phyloP scores from a whole-genome alignment of 2,797 vertebrate species.

The Chaunax sp. region DNA sequence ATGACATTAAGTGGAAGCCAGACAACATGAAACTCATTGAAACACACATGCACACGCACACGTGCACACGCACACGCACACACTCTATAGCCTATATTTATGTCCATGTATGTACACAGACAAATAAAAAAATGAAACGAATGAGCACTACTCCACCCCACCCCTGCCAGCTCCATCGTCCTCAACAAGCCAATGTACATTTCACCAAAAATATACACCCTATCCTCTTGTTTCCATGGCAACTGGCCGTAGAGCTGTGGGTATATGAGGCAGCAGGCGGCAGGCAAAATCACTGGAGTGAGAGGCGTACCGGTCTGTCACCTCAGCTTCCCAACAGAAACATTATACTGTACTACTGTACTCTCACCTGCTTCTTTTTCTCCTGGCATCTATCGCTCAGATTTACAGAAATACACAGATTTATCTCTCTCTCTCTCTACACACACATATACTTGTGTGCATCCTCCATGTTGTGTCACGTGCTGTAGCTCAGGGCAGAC shows the following conservation, averaged over 20 bases:
- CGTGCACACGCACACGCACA: slow-evolving; percentile 10
- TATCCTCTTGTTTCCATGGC: slow-evolving; percentile 84
- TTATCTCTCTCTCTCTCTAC: slow-evolving; percentile 1
- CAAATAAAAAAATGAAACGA: neutral
- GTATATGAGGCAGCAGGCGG: slow-evolving; percentile 71
- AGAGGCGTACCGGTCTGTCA: slow-evolving; percentile 76
- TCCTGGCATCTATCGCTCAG: slow-evolving; percentile 19
- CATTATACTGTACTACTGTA: slow-evolving; percentile 75
- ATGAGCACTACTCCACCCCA: neutral
- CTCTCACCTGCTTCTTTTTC: slow-evolving; percentile 32
- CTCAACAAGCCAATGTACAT: slow-evolving; percentile 63
- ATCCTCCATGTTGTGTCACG: slow-evolving; percentile 20
- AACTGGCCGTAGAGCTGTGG: slow-evolving; percentile 79
- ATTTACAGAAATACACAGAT: slow-evolving; percentile 23
- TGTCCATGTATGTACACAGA: neutral
- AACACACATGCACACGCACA: neutral
- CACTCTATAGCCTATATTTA: neutral
- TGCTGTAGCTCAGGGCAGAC: slow-evolving; percentile 22
- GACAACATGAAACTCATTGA: slow-evolving; percentile 27
- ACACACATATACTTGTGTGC: slow-evolving; percentile 1
- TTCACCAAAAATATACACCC: slow-evolving; percentile 74
- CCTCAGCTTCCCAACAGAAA: slow-evolving; percentile 71
- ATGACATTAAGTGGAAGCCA: slow-evolving; percentile 56
- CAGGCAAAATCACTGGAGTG: slow-evolving; percentile 73
- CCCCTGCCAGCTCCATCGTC: slow-evolving; percentile 18